Evolutionary conservation across 2,797 vertebrate genomes (phyloP), one percentile per base, ranked within the genome.

Genomic region (Enteromius treurensis): DNA sequence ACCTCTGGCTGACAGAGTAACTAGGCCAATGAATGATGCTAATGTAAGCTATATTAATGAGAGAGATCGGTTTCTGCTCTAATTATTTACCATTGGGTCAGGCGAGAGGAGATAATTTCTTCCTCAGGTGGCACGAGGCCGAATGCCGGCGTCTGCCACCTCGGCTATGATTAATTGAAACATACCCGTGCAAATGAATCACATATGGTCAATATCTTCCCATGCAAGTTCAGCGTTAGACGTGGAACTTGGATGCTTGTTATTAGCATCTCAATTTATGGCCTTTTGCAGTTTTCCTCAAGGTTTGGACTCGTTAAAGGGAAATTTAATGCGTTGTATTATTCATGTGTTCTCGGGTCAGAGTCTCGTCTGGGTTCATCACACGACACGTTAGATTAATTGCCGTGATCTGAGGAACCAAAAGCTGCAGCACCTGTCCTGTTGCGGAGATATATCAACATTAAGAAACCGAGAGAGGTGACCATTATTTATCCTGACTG

Each of bases 21-120:
- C 86, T 91, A 90, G 90, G 91, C 83, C 88, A 89, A 84, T 92
- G 90, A 91, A 79, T 89, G 87, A 91, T 93, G 89, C 85, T 89
- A 90, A 89, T 89, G 87, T 82, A 84, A 83, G 79, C 78, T 83
- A 88, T 92, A 93, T 93, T 93, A 92, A 92, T 90, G 89, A 91
- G 85, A 65, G 67, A 84, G 64, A 90, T 92, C 82, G 86, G 85
- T 91, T 94, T 93, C 89, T 91, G 91, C 93, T 93, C 91, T 90
- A 91, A 91, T 94, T 93, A 93, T 92, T 92, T 91, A 92, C 86
- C 49, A 87, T 90, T 21, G 64, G 88, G 90, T 90, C 88, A 85
- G 82, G 91, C 88, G 79, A 19, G 37, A 87, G 40, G 74, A 89
- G 88, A 91, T 91, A 88, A 89, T 85, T 42, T 93, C 88, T 88